Evolutionary conservation across 2,797 vertebrate species (phyloP).

Genomic region (Dermochelys coriacea): DNA sequence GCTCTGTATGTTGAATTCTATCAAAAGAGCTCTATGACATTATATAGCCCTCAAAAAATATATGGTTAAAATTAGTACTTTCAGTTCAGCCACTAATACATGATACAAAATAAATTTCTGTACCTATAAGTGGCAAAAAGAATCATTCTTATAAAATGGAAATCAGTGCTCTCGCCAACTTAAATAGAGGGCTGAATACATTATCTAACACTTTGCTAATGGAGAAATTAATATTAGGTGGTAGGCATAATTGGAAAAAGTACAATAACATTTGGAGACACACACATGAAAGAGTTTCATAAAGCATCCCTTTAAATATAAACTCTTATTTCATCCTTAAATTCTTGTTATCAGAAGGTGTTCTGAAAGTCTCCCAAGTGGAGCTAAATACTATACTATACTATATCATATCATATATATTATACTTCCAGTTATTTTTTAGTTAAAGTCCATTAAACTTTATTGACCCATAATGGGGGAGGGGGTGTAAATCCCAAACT

Average conservation of each 20-base stretch:
- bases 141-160: neutral
- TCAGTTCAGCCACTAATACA: neutral
- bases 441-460: neutral
- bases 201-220: neutral
- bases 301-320: neutral
- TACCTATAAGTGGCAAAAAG: neutral
- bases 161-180: neutral
- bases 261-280: neutral
- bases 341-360: neutral
- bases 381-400: neutral
- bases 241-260: neutral
- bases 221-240: neutral
- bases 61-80: neutral
- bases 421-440: neutral
- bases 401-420: too few relatives aligned
- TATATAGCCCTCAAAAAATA: neutral
- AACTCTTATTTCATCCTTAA: neutral
- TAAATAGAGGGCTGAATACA: neutral
- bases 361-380: neutral
- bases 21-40: neutral
- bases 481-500: neutral
- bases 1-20: neutral
- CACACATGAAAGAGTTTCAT: neutral
- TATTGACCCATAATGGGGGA: neutral
- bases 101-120: neutral